These are phyloP conservation scores for Prosapia bicincta DNA, from an alignment of 2,888 invertebrate genomes.

Conservation along the genomic window DNA sequence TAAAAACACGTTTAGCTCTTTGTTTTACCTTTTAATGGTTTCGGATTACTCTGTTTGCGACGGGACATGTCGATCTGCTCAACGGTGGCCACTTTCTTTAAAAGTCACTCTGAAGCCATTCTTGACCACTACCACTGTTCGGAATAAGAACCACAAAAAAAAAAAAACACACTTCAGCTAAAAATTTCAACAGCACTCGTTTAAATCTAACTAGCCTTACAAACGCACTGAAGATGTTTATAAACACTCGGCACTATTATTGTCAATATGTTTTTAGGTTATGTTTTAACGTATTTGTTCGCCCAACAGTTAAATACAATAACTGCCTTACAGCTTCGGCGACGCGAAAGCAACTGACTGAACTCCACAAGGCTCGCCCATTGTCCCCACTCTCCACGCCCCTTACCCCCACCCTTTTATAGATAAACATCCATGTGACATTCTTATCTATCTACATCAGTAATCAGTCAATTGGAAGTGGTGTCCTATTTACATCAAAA, in stretches of 20 bases:
- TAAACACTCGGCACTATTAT: neutral
- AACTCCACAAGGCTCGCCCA: neutral
- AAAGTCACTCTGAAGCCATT: neutral
- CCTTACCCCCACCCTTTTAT: neutral
- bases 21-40: conserved; percentile 86
- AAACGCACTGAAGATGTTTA: no score
- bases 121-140: neutral
- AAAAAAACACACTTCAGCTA: neutral
- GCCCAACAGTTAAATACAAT: neutral
- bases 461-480: conserved; percentile 27
- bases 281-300: conserved; percentile 15
- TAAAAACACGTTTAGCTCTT: no score
- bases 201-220: no score
- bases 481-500: conserved; percentile 1
- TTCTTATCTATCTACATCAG: conserved; percentile 24
- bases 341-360: conserved; percentile 25
- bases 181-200: no score
- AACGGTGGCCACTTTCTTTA: neutral
- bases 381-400: conserved; percentile 5
- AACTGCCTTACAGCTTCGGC: conserved; percentile 3
- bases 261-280: conserved; percentile 17
- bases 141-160: neutral
- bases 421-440: conserved; percentile 23
- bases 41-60: conserved; percentile 94
- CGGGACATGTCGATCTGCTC: conserved; percentile 69